Base-by-base conservation (phyloP, 2,113 vertebrate species). In the Kryptolebias marmoratus region DNA sequence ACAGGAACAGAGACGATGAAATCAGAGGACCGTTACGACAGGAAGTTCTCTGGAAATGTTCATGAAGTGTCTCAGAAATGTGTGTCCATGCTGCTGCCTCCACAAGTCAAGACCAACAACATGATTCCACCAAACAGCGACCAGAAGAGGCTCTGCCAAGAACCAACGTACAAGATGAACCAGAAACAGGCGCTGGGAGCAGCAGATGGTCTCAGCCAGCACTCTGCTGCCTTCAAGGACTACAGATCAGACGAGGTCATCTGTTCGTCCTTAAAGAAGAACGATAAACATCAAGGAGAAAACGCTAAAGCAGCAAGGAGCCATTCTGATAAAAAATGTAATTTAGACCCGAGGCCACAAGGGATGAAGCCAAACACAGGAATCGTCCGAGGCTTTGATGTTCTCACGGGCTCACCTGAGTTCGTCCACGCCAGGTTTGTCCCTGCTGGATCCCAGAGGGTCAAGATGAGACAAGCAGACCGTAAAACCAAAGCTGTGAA, bases 401-500 rank as follows among this genome's bases (percentile, higher is more conserved):
- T 14, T 49, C 69, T 72, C 28, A 11, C 44, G 7, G 59, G 64
- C n/a, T 88, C 14, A 32, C 72, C 82, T 18, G 92, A 92, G 65
- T 95, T 95, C 39, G 95, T 94, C 64, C 95, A 90, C 1, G 93
- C 94, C 28, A 90, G 89, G 58, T 95, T 95, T 2, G 92, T 95
- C 11, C 91, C 94, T 1, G 90, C 93, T 2, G 92, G 94, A 58
- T 90, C 94, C 42, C 93, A 94, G 69, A 94, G 83, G 30, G 71
- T 91, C 42, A 94, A 92, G n/a, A 89, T 95, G 57, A 92, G 85
- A 64, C 93, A 91, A 64, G 93, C 94, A 30, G 93, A 83, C 77
- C 94, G 93, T 75, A 95, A 92, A 90, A 93, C 89, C 45, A 96
- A 95, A 86, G 86, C 95, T 0, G 50, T 93, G 55, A 96, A 94